A percentile compares a stretch with the other conserved stretches of the same genome.
phyloP scores from a whole-genome alignment of 2,888 invertebrate genomes.

The Falcaria lacertinaria region DNA sequence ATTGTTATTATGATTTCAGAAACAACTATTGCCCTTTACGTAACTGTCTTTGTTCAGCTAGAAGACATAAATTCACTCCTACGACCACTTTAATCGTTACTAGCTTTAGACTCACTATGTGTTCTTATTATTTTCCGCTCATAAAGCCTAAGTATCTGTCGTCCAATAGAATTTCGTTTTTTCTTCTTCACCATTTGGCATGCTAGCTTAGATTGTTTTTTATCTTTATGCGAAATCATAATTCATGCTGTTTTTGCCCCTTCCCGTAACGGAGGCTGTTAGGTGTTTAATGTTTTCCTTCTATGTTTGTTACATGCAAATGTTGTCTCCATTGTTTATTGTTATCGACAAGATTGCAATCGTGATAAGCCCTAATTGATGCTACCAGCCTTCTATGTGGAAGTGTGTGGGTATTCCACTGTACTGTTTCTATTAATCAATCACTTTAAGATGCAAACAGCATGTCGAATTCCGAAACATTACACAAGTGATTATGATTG shows the following conservation, averaged over 20 bases:
- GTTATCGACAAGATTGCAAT: constrained; percentile 50
- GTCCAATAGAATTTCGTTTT: constrained; percentile 72
- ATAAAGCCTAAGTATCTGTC: constrained; percentile 44
- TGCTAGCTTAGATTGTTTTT: constrained; percentile 73
- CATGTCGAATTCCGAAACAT: neutral
- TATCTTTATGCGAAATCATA: constrained; percentile 77
- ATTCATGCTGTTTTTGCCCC: constrained; percentile 70
- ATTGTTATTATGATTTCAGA: no score
- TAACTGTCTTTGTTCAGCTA: no score
- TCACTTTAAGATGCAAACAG: neutral
- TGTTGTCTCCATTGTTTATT: constrained; percentile 59
- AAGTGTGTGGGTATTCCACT: constrained; percentile 13
- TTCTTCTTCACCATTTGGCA: constrained; percentile 64
- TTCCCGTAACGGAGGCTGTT: constrained; percentile 49
- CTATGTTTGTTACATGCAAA: constrained; percentile 57
- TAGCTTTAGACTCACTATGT: no score
- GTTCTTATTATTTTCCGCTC: constrained; percentile 38
- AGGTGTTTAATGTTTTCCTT: constrained; percentile 63
- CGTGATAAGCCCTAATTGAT: constrained; percentile 47
- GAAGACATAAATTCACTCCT: no score
- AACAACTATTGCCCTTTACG: no score
- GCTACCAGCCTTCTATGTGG: constrained; percentile 15
- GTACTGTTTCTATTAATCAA: neutral
- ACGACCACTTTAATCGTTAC: no score
- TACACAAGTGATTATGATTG: constrained; percentile 14